These are phyloP conservation scores for Latrodectus hesperus DNA, from an alignment of 2,888 invertebrate genomes.

Conservation along the genomic window DNA sequence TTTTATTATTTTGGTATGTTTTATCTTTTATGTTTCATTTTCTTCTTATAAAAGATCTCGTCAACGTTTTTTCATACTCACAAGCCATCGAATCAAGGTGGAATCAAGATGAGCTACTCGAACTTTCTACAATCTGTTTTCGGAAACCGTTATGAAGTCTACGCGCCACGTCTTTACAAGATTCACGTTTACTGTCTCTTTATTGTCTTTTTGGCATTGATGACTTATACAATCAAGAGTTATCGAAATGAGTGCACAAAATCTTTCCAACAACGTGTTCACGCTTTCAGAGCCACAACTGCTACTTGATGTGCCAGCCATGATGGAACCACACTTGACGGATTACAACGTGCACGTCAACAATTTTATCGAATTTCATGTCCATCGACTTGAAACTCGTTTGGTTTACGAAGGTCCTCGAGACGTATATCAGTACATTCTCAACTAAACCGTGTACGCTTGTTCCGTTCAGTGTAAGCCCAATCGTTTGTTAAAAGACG, in stretches of 20 bases:
- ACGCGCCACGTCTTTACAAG: background rate
- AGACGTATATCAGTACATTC: background rate
- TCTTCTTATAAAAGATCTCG: too few relatives aligned
- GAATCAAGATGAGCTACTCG: too few relatives aligned
- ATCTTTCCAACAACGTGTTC: constrained; percentile 7
- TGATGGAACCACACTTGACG: background rate
- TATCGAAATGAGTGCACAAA: background rate
- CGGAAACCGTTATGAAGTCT: constrained; percentile 1
- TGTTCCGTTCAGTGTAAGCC: background rate
- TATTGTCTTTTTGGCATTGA: background rate
- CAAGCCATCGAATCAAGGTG: too few relatives aligned
- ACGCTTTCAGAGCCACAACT: background rate
- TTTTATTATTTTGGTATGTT: too few relatives aligned
- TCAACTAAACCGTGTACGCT: background rate
- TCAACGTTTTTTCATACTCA: too few relatives aligned
- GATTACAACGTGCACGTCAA: constrained; percentile 1
- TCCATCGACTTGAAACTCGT: background rate
- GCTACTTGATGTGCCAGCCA: background rate
- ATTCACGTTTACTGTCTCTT: constrained; percentile 27
- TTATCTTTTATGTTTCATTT: too few relatives aligned
- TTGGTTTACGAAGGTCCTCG: constrained; percentile 13
- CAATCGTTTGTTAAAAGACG: background rate
- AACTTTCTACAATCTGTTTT: background rate
- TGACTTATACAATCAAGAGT: background rate
- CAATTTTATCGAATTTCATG: background rate